phyloP scores from a whole-genome alignment of 2,888 invertebrate genomes.

The Plebejus anna region DNA sequence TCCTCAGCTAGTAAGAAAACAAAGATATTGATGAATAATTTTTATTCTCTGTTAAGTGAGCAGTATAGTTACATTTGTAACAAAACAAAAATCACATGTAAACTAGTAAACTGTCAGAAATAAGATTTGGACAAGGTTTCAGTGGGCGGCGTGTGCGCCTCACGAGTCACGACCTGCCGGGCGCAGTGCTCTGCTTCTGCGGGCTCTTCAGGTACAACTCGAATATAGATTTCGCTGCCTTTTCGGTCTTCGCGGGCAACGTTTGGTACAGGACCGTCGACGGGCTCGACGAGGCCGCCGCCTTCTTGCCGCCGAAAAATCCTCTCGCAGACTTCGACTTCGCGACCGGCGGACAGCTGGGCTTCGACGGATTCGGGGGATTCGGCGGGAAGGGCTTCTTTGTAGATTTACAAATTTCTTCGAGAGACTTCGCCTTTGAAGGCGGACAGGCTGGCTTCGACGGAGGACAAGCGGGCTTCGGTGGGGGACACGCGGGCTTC shows the following conservation, averaged over 20 bases:
- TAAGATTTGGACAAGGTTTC: neutral
- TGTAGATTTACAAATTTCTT: neutral
- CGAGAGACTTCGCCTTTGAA: neutral
- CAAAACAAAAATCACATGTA: neutral
- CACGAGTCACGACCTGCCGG: neutral
- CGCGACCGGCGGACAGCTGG: neutral
- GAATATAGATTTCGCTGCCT: neutral
- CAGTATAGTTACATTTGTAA: neutral
- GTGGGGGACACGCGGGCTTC: neutral
- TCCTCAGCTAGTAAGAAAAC: neutral
- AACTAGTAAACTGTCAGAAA: neutral
- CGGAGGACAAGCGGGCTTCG: neutral
- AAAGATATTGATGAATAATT: neutral
- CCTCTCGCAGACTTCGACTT: neutral
- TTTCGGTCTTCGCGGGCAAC: neutral
- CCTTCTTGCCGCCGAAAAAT: neutral
- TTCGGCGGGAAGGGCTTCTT: neutral
- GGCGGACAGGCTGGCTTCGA: neutral
- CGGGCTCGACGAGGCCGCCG: neutral
- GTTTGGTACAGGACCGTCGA: neutral
- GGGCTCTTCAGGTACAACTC: neutral
- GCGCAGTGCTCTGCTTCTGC: neutral
- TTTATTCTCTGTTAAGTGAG: neutral
- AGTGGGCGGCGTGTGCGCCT: neutral
- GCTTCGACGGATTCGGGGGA: neutral